Conservation (phyloP, 2,113 vertebrate species). For the Lasiurus borealis region DNA sequence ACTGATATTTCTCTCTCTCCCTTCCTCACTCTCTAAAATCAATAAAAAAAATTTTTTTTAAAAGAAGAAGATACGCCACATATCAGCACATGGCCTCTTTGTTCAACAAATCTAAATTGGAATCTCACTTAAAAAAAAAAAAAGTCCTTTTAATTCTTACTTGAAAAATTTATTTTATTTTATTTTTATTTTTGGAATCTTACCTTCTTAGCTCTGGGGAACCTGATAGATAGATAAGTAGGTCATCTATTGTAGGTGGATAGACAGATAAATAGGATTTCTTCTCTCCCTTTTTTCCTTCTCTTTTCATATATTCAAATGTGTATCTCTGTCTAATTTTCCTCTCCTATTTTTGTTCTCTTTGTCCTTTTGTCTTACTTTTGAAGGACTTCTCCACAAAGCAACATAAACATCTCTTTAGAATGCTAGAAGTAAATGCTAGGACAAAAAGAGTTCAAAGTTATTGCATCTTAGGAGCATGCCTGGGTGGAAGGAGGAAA, state of each 20-base stretch:
- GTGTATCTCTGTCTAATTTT: not conserved
- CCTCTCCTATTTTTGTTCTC: not conserved
- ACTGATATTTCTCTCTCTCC: too few species aligned
- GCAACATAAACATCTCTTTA: not conserved
- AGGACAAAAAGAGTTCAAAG: not conserved
- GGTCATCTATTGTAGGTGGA: not conserved
- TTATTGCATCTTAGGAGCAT: not conserved
- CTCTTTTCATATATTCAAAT: not conserved
- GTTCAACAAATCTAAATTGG: not conserved
- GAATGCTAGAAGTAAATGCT: not conserved
- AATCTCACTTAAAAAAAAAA: not conserved
- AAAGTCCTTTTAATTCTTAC: not conserved
- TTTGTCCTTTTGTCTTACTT: not conserved
- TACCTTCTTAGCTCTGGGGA: not conserved
- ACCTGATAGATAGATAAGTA: not conserved
- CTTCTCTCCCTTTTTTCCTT: not conserved
- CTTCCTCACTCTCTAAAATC: too few species aligned
- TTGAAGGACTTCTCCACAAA: slow-evolving; percentile 37
- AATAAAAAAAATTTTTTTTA: too few species aligned
- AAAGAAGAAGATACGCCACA: not conserved
- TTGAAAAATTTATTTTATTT: not conserved
- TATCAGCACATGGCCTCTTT: not conserved
- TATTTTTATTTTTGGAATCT: not conserved
- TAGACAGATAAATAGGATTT: not conserved
- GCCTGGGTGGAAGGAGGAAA: not conserved